Evolutionary conservation across 2,888 invertebrate species (phyloP).

Genomic region (Ectobius pallidus): DNA sequence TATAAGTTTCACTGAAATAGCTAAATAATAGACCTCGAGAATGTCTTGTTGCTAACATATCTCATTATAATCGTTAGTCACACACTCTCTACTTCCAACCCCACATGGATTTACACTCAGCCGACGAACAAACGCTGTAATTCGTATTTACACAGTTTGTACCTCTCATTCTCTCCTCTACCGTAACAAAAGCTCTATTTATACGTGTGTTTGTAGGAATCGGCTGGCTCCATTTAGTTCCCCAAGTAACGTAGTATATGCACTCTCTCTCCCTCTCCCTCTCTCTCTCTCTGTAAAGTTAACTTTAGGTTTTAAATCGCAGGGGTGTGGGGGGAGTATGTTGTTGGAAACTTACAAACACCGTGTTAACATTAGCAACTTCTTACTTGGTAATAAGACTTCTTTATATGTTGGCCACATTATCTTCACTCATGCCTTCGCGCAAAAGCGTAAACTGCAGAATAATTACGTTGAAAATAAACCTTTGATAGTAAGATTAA

Average conservation of each 20-base stretch:
- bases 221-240: background rate
- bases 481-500: too few species aligned
- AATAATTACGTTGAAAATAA: too few species aligned
- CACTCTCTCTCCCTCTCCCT: too few species aligned
- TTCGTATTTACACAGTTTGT: background rate
- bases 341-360: too few species aligned
- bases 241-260: conserved; percentile 1
- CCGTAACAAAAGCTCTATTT: conserved; percentile 1
- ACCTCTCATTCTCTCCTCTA: background rate
- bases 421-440: too few species aligned
- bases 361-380: too few species aligned
- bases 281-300: background rate
- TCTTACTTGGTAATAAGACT: too few species aligned
- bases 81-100: background rate
- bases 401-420: too few species aligned
- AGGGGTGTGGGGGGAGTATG: too few species aligned
- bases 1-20: background rate
- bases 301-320: background rate
- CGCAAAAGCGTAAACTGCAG: too few species aligned
- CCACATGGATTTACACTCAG: background rate
- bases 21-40: background rate
- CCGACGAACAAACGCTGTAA: conserved; percentile 1
- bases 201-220: conserved; percentile 1
- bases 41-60: conserved; percentile 10
- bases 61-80: conserved; percentile 18